Conservation (phyloP, 2,113 vertebrate genomes). For the Poicephalus gulielmi region DNA sequence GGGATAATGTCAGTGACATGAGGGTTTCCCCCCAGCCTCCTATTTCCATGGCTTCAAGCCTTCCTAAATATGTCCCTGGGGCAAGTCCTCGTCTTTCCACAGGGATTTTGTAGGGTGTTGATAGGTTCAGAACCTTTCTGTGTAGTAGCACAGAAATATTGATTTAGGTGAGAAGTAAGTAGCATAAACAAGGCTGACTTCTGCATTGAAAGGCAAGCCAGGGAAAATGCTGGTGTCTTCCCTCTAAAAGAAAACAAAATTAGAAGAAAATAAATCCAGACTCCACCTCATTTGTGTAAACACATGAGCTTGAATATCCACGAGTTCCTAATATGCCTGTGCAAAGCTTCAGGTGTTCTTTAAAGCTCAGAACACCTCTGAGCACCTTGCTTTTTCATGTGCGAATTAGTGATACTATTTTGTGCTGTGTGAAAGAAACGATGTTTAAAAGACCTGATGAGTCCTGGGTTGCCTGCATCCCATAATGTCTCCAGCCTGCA, state of each 20-base stretch:
- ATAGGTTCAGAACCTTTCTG: neutral
- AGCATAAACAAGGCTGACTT: neutral
- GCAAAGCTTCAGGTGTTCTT: neutral
- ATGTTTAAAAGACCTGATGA: constrained; percentile 32
- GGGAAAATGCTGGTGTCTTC: neutral
- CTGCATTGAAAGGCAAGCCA: neutral
- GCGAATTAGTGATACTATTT: neutral
- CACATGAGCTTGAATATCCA: neutral
- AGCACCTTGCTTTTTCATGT: neutral
- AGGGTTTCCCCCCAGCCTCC: neutral
- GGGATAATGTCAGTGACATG: neutral
- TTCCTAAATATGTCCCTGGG: neutral
- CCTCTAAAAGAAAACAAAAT: neutral
- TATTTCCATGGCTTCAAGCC: neutral
- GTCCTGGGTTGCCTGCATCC: neutral
- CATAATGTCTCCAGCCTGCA: neutral
- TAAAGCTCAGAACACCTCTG: neutral
- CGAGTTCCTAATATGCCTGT: neutral
- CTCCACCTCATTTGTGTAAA: neutral
- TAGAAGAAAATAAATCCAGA: neutral
- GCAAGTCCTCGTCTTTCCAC: fast-evolving
- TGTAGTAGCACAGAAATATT: neutral
- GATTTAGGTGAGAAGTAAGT: neutral
- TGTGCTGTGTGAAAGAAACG: neutral
- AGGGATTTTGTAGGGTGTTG: neutral